These are phyloP conservation scores for Gasteruption jaculator DNA, from an alignment of 2,888 invertebrate genomes.

Conservation along the genomic window DNA sequence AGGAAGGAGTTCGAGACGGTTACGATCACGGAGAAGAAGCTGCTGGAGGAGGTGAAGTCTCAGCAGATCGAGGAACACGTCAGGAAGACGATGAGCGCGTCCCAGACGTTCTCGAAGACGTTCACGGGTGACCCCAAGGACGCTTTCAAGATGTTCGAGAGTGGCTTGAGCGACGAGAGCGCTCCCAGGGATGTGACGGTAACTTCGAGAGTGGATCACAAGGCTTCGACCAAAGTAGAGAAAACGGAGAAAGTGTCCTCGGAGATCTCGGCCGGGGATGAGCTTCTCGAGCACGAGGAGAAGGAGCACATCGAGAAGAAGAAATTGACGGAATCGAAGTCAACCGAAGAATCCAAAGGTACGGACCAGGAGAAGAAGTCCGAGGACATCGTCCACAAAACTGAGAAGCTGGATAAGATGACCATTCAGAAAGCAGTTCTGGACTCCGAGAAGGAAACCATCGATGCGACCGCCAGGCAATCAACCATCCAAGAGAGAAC, in stretches of 20 bases:
- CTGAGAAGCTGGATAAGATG: constrained; percentile 30
- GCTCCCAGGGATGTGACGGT: constrained; percentile 26
- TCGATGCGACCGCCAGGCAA: constrained; percentile 37
- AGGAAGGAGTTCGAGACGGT: constrained; percentile 28
- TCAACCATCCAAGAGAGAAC: constrained; percentile 29
- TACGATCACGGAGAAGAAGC: constrained; percentile 33
- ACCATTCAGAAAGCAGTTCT: constrained; percentile 33
- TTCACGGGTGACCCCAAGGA: constrained; percentile 32
- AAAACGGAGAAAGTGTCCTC: constrained; percentile 39
- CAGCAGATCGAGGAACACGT: constrained; percentile 32
- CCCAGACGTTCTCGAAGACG: constrained; percentile 31
- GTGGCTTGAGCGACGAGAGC: too few relatives aligned
- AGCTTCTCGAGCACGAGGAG: constrained; percentile 37
- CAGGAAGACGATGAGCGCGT: constrained; percentile 34
- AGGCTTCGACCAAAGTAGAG: constrained; percentile 32
- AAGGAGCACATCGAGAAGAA: constrained; percentile 36
- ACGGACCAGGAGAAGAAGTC: constrained; percentile 32
- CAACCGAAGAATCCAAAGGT: constrained; percentile 37
- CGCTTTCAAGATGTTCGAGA: constrained; percentile 33
- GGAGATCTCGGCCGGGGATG: constrained; percentile 36
- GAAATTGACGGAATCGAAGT: constrained; percentile 32
- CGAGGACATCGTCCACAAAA: too few relatives aligned
- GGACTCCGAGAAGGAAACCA: constrained; percentile 32
- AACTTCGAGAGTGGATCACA: constrained; percentile 39
- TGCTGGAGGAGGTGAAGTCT: constrained; percentile 34